A percentile compares a stretch with the other conserved stretches of the same genome.
These are phyloP conservation scores for Anolis sagrei DNA, from an alignment of 2,113 vertebrate species.

Conservation along the genomic window DNA sequence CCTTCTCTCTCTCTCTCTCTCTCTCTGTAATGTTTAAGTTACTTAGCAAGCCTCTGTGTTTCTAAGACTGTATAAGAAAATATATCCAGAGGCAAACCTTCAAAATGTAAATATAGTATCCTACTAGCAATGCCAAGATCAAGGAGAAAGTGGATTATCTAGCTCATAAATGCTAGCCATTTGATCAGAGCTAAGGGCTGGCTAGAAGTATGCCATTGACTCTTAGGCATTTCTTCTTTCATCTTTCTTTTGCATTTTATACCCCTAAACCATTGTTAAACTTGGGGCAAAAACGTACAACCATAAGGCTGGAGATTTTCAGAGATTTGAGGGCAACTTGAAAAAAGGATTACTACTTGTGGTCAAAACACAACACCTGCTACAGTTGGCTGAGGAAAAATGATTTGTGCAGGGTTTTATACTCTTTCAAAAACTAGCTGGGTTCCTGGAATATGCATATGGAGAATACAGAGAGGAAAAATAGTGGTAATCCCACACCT, in stretches of 20 bases:
- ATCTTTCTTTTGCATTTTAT: not conserved
- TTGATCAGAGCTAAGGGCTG: slow-evolving; percentile 42
- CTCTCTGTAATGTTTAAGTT: not conserved
- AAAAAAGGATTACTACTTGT: not conserved
- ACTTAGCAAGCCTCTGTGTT: slow-evolving; percentile 45
- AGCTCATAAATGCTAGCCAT: slow-evolving; percentile 33
- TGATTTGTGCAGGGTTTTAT: not conserved
- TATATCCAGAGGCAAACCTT: slow-evolving; percentile 55
- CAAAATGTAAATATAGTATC: slow-evolving; percentile 58
- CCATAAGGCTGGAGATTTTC: not conserved
- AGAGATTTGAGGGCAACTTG: not conserved
- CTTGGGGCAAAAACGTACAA: not conserved
- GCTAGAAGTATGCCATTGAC: slow-evolving; percentile 9
- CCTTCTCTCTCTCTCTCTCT: not conserved
- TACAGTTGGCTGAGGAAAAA: not conserved
- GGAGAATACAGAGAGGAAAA: too few relatives aligned
- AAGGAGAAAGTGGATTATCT: slow-evolving; percentile 47
- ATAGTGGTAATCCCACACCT: too few relatives aligned
- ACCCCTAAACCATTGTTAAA: not conserved
- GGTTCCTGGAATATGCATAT: too few relatives aligned
- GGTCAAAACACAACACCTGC: not conserved
- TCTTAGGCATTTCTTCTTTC: slow-evolving; percentile 8
- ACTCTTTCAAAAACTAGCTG: not conserved
- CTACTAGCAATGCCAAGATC: slow-evolving; percentile 53
- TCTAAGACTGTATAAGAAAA: slow-evolving; percentile 60